Evolutionary conservation across 2,797 vertebrate genomes (phyloP).

Genomic region (Pipistrellus pygmaeus): DNA sequence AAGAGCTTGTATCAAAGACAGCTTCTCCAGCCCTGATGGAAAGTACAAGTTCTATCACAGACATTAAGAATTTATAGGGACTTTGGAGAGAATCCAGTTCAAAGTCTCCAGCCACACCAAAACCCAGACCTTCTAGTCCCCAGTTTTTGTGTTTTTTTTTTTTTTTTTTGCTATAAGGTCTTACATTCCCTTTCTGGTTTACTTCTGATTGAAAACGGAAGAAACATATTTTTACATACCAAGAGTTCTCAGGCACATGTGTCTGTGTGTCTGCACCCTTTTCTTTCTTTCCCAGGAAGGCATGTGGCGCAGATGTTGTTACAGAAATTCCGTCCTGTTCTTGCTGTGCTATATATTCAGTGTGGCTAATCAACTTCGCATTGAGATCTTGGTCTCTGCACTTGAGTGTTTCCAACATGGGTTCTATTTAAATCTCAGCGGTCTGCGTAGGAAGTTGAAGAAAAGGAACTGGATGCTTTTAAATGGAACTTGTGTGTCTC

Average conservation of each 20-base stretch:
- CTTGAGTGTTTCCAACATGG: not conserved
- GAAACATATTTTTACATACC: not conserved
- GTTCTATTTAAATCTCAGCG: too few relatives aligned
- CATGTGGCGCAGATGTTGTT: not conserved
- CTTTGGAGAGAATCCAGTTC: not conserved
- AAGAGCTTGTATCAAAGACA: not conserved
- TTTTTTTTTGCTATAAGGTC: not conserved
- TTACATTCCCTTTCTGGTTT: not conserved
- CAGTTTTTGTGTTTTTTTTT: not conserved
- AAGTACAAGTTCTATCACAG: not conserved
- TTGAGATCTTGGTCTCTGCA: not conserved
- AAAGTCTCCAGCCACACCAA: not conserved
- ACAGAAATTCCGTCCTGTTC: too few relatives aligned
- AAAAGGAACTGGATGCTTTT: not conserved
- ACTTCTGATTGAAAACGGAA: not conserved
- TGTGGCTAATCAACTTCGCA: not conserved
- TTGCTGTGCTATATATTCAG: not conserved
- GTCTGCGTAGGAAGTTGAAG: too few relatives aligned
- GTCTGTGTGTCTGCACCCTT: not conserved
- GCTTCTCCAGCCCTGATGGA: not conserved
- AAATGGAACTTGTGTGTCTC: not conserved
- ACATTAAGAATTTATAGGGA: not conserved
- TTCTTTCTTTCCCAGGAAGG: not conserved
- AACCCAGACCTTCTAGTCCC: not conserved
- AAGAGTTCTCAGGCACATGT: not conserved